phyloP scores from a whole-genome alignment of 2,113 vertebrate species.

The human (Homo sapiens) region DNA sequence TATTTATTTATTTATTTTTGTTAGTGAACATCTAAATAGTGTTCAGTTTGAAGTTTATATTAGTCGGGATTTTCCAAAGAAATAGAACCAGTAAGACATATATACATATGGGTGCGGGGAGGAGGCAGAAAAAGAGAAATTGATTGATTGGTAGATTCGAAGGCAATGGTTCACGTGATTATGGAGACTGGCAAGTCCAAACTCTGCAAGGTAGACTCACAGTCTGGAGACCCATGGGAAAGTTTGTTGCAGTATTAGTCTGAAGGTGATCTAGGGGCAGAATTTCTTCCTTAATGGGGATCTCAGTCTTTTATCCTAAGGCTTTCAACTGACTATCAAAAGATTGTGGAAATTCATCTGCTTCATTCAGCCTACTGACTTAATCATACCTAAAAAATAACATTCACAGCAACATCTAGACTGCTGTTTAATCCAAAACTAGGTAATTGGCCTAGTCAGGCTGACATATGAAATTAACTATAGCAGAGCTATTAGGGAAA shows the following conservation, averaged over 20 bases:
- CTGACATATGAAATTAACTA: not conserved
- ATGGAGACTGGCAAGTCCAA: not conserved
- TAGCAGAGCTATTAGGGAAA: not conserved
- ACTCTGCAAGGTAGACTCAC: not conserved
- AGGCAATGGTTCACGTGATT: not conserved
- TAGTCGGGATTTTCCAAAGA: not conserved
- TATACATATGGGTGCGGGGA: no score
- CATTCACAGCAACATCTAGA: not conserved
- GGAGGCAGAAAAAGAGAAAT: not conserved
- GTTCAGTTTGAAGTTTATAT: not conserved
- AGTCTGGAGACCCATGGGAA: not conserved
- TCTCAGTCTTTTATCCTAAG: not conserved
- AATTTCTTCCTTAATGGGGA: not conserved
- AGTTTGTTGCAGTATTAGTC: not conserved
- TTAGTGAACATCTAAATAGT: not conserved
- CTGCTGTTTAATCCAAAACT: not conserved
- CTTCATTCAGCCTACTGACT: not conserved
- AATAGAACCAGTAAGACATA: not conserved
- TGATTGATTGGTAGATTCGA: not conserved
- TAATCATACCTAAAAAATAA: not conserved
- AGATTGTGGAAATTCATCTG: not conserved
- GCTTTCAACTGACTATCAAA: not conserved
- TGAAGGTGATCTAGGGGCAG: not conserved
- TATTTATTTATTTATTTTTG: not conserved
- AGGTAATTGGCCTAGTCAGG: not conserved